Evolutionary conservation across 2,797 vertebrate genomes (phyloP).

Genomic region (Sus cebifrons): DNA sequence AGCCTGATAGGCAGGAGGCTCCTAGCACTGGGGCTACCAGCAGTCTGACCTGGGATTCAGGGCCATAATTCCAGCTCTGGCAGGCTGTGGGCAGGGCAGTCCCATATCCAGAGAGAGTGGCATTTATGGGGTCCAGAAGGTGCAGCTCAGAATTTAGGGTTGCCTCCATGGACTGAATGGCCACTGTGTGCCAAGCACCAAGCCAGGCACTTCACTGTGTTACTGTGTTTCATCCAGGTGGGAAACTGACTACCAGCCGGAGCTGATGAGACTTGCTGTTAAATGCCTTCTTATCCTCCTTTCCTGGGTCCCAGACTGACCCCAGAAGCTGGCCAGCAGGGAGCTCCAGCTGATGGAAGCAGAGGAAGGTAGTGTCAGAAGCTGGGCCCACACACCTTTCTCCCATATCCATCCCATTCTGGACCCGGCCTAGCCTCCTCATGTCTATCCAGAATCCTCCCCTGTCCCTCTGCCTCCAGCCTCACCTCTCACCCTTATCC

Average conservation of each 20-base stretch:
- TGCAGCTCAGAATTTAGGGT: background rate
- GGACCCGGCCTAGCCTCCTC: background rate
- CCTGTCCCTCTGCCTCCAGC: background rate
- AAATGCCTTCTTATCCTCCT: background rate
- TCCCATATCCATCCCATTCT: background rate
- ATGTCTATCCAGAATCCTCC: background rate
- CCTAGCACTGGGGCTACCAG: background rate
- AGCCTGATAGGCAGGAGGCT: background rate
- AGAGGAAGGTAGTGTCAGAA: background rate
- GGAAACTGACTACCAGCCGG: background rate
- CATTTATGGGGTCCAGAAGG: background rate
- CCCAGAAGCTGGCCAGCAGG: background rate
- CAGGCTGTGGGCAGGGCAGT: background rate
- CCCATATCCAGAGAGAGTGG: background rate
- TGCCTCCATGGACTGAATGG: background rate
- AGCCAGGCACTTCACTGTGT: background rate
- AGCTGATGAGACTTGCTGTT: background rate
- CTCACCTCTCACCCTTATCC: background rate
- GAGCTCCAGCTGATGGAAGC: background rate
- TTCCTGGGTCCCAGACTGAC: background rate
- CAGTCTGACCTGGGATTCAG: background rate
- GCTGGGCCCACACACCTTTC: too few species aligned
- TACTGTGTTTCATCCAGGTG: background rate
- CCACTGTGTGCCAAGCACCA: background rate
- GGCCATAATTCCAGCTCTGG: background rate